Percentiles rank a stretch among this genome's conserved stretches.
These are phyloP conservation scores for Rhagophthalmus giganteus DNA, from an alignment of 2,888 invertebrate species.

Conservation along the genomic window DNA sequence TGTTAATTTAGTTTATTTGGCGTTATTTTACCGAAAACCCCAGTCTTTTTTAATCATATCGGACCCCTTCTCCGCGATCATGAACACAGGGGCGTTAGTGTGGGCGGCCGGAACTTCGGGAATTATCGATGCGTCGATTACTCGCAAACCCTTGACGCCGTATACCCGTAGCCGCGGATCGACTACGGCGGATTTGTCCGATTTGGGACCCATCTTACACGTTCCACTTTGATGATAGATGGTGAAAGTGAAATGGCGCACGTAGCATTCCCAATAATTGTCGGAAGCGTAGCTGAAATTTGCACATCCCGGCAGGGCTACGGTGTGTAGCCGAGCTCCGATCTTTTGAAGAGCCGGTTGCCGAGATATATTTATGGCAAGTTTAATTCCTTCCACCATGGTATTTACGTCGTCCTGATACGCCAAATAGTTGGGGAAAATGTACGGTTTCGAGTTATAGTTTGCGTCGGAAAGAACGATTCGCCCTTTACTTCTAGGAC, in stretches of 20 bases:
- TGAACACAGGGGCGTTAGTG: conserved; percentile 75
- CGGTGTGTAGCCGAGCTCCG: conserved; percentile 63
- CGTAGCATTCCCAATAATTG: conserved; percentile 69
- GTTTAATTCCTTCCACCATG: conserved; percentile 66
- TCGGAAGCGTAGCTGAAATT: conserved; percentile 65
- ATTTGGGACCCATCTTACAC: conserved; percentile 66
- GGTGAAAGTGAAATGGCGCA: conserved; percentile 68
- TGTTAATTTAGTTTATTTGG: neutral
- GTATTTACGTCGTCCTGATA: conserved; percentile 64
- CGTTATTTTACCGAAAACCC: conserved; percentile 34
- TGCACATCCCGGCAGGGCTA: conserved; percentile 65
- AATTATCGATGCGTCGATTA: conserved; percentile 80
- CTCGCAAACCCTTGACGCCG: conserved; percentile 69
- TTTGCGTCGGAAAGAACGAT: conserved; percentile 60
- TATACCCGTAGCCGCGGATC: conserved; percentile 65
- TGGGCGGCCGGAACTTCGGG: conserved; percentile 76
- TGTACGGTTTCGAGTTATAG: conserved; percentile 61
- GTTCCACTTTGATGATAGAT: conserved; percentile 71
- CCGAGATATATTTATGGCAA: conserved; percentile 61
- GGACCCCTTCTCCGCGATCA: conserved; percentile 81
- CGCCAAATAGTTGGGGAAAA: conserved; percentile 66
- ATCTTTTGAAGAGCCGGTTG: conserved; percentile 63
- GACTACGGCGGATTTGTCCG: conserved; percentile 66
- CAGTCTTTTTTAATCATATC: conserved; percentile 69
- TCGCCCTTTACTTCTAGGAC: conserved; percentile 64